These are phyloP conservation scores for Brachyhypopomus gauderio DNA, from an alignment of 2,113 vertebrate genomes.

Conservation along the genomic window DNA sequence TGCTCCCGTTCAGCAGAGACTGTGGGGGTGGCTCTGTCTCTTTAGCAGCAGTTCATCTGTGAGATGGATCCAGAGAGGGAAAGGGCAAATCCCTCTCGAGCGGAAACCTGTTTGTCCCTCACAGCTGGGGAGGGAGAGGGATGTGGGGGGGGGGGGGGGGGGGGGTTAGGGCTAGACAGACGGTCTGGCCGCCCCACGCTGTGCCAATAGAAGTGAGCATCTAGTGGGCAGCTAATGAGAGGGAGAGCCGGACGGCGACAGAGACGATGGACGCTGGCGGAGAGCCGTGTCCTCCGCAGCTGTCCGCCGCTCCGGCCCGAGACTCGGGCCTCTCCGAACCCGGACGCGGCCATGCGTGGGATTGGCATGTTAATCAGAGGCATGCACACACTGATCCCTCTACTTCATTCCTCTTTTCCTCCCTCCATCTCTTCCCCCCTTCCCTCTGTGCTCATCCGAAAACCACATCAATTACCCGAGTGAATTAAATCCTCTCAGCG, in stretches of 20 bases:
- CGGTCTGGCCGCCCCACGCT: not conserved
- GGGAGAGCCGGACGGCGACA: constrained; percentile 15
- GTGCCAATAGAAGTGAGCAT: not conserved
- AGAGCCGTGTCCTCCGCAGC: not conserved
- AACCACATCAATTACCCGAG: constrained; percentile 41
- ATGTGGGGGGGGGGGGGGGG: not conserved
- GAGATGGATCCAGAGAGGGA: constrained; percentile 45
- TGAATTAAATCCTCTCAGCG: constrained; percentile 34
- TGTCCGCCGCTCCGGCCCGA: constrained; percentile 26
- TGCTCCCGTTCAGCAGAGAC: not conserved
- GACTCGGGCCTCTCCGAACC: constrained; percentile 42
- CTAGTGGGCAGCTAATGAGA: constrained; percentile 55
- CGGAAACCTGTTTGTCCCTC: constrained; percentile 52
- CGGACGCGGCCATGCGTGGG: constrained; percentile 48
- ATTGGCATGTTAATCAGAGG: constrained; percentile 45
- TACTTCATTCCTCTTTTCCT: constrained; percentile 50
- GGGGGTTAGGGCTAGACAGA: constrained; percentile 13
- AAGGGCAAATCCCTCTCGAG: constrained; percentile 53
- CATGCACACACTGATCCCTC: constrained; percentile 49
- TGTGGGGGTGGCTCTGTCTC: not conserved
- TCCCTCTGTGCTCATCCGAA: constrained; percentile 32
- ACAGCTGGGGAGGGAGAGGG: constrained; percentile 41
- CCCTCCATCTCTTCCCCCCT: constrained; percentile 10
- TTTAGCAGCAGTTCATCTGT: constrained; percentile 53
- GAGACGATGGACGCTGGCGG: constrained; percentile 16